phyloP scores from a whole-genome alignment of 2,797 vertebrate species.

The Thripadectes ignobilis region DNA sequence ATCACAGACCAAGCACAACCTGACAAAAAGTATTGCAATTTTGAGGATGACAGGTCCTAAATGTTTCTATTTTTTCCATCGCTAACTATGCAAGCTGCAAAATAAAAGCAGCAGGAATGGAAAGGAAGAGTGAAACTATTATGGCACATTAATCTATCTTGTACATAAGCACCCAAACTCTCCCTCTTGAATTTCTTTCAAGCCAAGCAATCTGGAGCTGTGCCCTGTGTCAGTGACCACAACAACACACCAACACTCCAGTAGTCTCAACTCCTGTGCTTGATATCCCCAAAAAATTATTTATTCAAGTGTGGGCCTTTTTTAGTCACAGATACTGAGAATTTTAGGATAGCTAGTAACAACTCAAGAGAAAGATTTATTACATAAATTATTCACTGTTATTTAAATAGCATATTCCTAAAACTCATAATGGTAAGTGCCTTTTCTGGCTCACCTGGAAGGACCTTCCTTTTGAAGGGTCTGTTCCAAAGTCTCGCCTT shows the following conservation, averaged over 20 bases:
- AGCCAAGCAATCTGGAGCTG: background rate
- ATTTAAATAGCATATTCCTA: constrained; percentile 11
- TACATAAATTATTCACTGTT: background rate
- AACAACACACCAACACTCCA: background rate
- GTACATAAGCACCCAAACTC: background rate
- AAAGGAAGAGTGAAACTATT: background rate
- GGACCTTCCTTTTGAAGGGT: constrained; percentile 24
- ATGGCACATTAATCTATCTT: background rate
- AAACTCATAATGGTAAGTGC: background rate
- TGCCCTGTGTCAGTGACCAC: background rate
- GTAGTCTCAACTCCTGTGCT: background rate
- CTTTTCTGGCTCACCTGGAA: constrained; percentile 58
- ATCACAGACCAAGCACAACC: background rate
- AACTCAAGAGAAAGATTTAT: background rate
- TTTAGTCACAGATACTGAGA: background rate
- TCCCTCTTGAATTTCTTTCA: background rate
- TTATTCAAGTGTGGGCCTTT: background rate
- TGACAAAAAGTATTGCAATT: background rate
- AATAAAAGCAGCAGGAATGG: background rate
- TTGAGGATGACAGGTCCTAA: background rate
- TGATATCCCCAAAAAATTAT: background rate
- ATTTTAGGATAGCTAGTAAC: background rate
- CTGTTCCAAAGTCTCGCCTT: constrained; percentile 53
- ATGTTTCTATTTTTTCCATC: background rate
- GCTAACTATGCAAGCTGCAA: background rate